Base-by-base conservation (phyloP, 2,888 invertebrate species). In the Drosophila vallismaia region DNA sequence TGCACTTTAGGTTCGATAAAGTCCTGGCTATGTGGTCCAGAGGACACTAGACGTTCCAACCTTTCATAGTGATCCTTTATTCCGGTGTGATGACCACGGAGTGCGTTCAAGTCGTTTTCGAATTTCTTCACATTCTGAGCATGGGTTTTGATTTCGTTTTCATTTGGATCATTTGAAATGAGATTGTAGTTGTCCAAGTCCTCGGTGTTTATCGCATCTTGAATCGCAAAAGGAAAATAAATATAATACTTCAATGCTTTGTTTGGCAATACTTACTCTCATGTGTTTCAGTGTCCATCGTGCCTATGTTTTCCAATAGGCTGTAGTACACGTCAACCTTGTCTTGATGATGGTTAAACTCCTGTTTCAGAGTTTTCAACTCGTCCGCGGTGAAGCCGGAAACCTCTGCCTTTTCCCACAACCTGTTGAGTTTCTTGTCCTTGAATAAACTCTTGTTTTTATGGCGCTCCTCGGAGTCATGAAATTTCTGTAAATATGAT, bases 1-100 rank as follows among this genome's bases (percentile, higher is more conserved):
- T 97, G 96, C 1, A 98, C 98, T 92, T 97, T 96, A 0, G 97
- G 96, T 88, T 98, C 98, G 45, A 96, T 94, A 89, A 98, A 98
- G 88, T 97, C 97, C 89, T 94, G 95, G 86, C 95, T 96, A 63
- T 95, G 94, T 0, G 96, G 96, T 9, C 94, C 97, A 91, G 94
- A 94, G 1, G 95, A 94, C 19, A 97, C 94, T 64, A 96, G 91
- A 56, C 95, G 93, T 78, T 96, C 95, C 33, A 97, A 91, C 29
- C 94, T 94, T 87, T 97, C 97, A 88, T 94, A 96, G 40, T 95
- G 95, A 80, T 96, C 95, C 77, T 95, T 94, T 26, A 98, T 92
- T 45, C 94, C 94, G 48, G 94, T 92, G 90, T 97, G 96, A 85
- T 95, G 95, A 6, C 95, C 95, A 66, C 97, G 93, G 26, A 97